Base-by-base conservation (phyloP, 2,113 vertebrate genomes). In the Acanthisitta chloris region DNA sequence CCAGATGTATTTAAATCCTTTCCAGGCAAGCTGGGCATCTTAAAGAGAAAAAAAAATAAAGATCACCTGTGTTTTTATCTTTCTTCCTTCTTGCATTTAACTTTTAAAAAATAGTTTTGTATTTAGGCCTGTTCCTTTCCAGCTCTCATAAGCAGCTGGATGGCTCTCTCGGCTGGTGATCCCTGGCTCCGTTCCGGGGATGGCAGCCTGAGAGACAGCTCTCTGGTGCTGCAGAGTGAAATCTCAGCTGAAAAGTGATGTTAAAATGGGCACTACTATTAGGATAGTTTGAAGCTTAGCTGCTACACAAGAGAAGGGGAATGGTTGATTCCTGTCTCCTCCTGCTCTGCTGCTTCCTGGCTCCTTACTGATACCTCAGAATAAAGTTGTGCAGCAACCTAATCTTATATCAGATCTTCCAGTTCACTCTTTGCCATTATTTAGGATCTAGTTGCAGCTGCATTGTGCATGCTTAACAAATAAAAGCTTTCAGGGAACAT, bases 401-500 rank as follows among this genome's bases (percentile, higher is more conserved):
- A 14, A 65, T 88, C 91, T 92, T 55, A 12, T 34, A 57, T 66
- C 71, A 57, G 45, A 42, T 70, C 73, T 92, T 88, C 74, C 74
- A 24, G 80, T 92, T 83, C 16, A 10, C 48, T 78, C n/a, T 73
- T 42, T 78, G 84, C 54, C 40, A 28, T 90, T 80, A 77, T 84
- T 78, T 80, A 74, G 82, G 72, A 43, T 85, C 77, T 84, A 24
- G 51, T 49, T 92, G 48, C 78, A 90, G 78, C 64, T 96, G 81
- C 81, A 94, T 86, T 90, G 83, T 94, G 69, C 95, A 83, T 87
- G 76, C 76, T 92, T 71, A 91, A 65, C 89, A 85, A 88, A 88
- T 86, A 91, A 79, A 94, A 93, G 90, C 94, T 95, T 95, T 95
- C 92, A 88, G 92, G 94, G 80, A 92, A 91, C 95, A 94, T 97